Evolutionary conservation across 2,888 invertebrate genomes (phyloP).

Genomic region (Euzophera pinguis): DNA sequence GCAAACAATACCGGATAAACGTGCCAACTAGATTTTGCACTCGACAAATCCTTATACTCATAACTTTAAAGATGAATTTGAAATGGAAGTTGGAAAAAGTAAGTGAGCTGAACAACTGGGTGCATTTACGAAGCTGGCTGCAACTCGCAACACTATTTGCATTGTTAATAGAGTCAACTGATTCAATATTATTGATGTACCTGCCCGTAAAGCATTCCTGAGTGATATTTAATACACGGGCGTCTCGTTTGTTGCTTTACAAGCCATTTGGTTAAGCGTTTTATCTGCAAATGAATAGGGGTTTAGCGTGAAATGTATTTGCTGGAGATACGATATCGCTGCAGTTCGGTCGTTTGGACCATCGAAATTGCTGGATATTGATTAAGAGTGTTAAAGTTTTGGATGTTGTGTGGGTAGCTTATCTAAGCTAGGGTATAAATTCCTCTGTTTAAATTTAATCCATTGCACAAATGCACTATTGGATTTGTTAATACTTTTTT

Average conservation of each 20-base stretch:
- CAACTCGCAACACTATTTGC: conserved; percentile 59
- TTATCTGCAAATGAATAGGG: conserved; percentile 6
- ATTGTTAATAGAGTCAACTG: conserved; percentile 69
- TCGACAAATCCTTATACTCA: conserved; percentile 10
- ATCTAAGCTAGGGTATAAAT: too few relatives aligned
- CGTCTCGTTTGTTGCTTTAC: conserved; percentile 10
- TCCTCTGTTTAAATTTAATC: too few relatives aligned
- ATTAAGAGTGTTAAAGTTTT: too few relatives aligned
- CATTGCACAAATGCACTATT: too few relatives aligned
- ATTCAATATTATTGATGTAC: conserved; percentile 64
- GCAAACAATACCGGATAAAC: conserved; percentile 59
- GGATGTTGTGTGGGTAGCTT: too few relatives aligned
- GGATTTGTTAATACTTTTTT: too few relatives aligned
- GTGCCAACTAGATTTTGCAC: conserved; percentile 31
- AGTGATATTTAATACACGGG: conserved; percentile 31
- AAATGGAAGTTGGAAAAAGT: background rate
- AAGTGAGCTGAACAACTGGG: conserved; percentile 35
- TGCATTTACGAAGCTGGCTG: conserved; percentile 62
- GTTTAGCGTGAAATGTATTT: background rate
- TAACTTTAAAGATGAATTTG: conserved; percentile 23
- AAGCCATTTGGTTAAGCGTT: conserved; percentile 1
- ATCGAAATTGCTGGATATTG: background rate
- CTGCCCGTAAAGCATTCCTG: conserved; percentile 33
- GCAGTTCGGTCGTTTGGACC: background rate
- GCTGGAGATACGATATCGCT: background rate